phyloP scores from a whole-genome alignment of 2,888 invertebrate species.

The Amitus sp. region DNA sequence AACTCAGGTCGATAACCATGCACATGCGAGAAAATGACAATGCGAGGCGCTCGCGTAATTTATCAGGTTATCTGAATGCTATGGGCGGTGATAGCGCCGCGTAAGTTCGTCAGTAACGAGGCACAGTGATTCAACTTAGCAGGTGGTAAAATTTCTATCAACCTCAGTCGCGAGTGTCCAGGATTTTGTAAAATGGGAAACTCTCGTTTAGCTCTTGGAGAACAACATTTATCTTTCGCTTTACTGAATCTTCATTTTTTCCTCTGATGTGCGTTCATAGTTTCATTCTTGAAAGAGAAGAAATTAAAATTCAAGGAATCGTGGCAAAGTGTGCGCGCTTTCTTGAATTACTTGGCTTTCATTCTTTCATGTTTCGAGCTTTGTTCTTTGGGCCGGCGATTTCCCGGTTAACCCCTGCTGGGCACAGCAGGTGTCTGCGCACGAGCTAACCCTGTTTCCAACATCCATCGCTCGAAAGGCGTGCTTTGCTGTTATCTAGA shows the following conservation, averaged over 20 bases:
- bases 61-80: slow-evolving; percentile 60
- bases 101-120: slow-evolving; percentile 44
- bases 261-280: too few relatives aligned
- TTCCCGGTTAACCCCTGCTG: slow-evolving; percentile 62
- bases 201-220: background rate
- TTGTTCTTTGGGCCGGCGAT: slow-evolving; percentile 57
- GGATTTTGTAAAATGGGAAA: background rate
- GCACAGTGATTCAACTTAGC: slow-evolving; percentile 4
- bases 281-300: too few relatives aligned
- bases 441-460: slow-evolving; percentile 50
- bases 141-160: slow-evolving; percentile 26
- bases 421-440: slow-evolving; percentile 61
- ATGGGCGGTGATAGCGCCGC: slow-evolving; percentile 48
- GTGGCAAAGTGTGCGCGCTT: slow-evolving; percentile 22
- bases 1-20: slow-evolving; percentile 46
- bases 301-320: slow-evolving; percentile 10
- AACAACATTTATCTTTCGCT: too few relatives aligned
- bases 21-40: slow-evolving; percentile 46
- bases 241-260: too few relatives aligned
- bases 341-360: slow-evolving; percentile 32
- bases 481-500: slow-evolving; percentile 47
- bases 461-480: slow-evolving; percentile 41
- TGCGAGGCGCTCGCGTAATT: slow-evolving; percentile 58
- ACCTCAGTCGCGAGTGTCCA: slow-evolving; percentile 26
- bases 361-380: slow-evolving; percentile 29